These are phyloP conservation scores for Cladopsammia gracilis DNA, from an alignment of 64 coral and sea anemone genomes.

Conservation along the genomic window DNA sequence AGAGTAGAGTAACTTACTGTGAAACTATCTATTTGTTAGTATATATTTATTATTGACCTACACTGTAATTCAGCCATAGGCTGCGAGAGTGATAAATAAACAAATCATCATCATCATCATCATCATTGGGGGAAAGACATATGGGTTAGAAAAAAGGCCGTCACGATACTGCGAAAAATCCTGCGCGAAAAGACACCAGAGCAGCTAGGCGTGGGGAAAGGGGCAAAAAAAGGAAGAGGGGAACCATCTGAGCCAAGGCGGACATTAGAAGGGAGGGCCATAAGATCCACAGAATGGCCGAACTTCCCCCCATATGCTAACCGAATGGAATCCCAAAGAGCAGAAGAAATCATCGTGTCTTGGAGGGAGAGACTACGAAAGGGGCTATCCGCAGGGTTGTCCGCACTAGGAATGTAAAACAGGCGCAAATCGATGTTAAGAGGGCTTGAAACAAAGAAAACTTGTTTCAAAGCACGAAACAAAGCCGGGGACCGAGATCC, in stretches of 20 bases:
- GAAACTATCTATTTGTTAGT: too few species aligned
- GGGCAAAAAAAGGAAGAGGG: neutral
- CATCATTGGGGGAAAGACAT: neutral
- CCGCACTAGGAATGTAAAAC: neutral
- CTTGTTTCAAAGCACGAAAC: too few species aligned
- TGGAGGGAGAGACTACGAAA: neutral
- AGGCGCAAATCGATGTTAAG: neutral
- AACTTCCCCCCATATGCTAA: neutral
- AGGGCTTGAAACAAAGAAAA: too few species aligned
- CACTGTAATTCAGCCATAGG: too few species aligned
- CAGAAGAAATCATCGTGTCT: neutral
- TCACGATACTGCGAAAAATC: neutral
- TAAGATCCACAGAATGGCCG: slow-evolving; percentile 1
- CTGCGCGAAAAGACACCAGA: neutral
- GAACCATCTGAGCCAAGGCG: neutral
- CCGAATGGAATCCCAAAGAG: neutral
- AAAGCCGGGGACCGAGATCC: too few species aligned
- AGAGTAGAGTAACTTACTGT: too few species aligned
- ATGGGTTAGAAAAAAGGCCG: neutral
- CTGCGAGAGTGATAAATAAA: too few species aligned
- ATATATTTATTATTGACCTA: too few species aligned
- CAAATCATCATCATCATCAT: too few species aligned
- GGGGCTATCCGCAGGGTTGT: neutral
- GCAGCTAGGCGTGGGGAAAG: neutral
- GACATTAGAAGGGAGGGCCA: slow-evolving; percentile 6